Base-by-base conservation (phyloP, 2,888 invertebrate genomes). In the Dorcus parallelipipedus region DNA sequence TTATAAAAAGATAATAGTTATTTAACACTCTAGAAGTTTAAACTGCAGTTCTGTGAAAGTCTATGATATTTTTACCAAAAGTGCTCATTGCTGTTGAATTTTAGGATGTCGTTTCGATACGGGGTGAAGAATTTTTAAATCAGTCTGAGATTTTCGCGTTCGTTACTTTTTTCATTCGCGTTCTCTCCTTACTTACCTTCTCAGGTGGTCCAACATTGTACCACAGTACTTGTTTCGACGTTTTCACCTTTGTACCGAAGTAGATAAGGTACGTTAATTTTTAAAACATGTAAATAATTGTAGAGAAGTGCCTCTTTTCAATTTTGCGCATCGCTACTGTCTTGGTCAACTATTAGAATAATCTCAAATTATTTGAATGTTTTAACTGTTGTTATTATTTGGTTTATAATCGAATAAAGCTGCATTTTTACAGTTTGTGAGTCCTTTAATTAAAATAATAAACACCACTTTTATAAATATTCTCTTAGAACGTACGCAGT, bases 11-110 rank as follows among this genome's bases (percentile, higher is more conserved):
- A 51, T 52, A 61, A 68, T 33, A 50, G 54, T 51, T 45, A 48
- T 51, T 55, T 54, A 49, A 50, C 51, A 59, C 54, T 55, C 47
- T 53, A 58, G 53, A 54, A 58, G 43, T 53, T 56, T 56, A 54
- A 64, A 56, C 54, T 68, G 68, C 68, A 69, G 65, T 70, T 69
- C 55, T 49, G 66, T 66, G 68, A 68, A 67, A 65, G 71, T 75
- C 66, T 71, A 70, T 66, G 67, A 77, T 76, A 76, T 84, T 84
- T 84, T 84, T 76, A 85, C 85, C 85, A 83, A 84, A 85, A 85
- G 85, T 85, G 85, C 85, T 85, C 85, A 85, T 83, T 82, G 84
- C 84, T 85, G 83, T 84, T 84, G 52, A 48, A 42, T 51, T 49
- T 55, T 54, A 55, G 59, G 42, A 51, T 52, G 55, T 55, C 55